phyloP scores from a whole-genome alignment of 2,113 vertebrate genomes.

The Steatornis caripensis region DNA sequence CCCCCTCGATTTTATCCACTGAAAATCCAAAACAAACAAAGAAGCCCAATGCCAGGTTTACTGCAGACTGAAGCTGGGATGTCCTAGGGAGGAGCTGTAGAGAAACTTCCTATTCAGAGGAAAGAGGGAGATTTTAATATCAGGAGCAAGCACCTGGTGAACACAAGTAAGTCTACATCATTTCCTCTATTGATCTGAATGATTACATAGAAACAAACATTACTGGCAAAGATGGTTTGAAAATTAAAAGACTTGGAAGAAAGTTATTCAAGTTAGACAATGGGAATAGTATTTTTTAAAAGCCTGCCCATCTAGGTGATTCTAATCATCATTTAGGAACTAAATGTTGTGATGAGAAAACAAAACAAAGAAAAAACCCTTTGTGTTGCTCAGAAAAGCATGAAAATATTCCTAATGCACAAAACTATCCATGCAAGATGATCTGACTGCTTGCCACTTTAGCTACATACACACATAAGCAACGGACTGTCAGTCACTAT shows the following conservation, averaged over 20 bases:
- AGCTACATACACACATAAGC: background rate
- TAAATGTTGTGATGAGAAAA: background rate
- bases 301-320: background rate
- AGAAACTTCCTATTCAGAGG: background rate
- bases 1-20: background rate
- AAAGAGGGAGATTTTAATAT: background rate
- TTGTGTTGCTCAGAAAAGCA: background rate
- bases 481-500: background rate
- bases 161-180: background rate
- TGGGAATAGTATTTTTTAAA: background rate
- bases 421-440: background rate
- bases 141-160: background rate
- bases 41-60: background rate
- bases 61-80: background rate
- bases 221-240: background rate
- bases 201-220: background rate
- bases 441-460: background rate
- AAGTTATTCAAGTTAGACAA: background rate
- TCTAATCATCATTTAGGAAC: background rate
- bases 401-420: background rate
- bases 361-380: background rate
- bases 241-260: background rate
- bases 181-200: background rate
- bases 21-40: background rate
- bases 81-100: background rate